A percentile compares a stretch with the other conserved stretches of the same genome.
Evolutionary conservation across 1,140 invertebrate genomes (phyloP).

Genomic region (Asbolus verrucosus): DNA sequence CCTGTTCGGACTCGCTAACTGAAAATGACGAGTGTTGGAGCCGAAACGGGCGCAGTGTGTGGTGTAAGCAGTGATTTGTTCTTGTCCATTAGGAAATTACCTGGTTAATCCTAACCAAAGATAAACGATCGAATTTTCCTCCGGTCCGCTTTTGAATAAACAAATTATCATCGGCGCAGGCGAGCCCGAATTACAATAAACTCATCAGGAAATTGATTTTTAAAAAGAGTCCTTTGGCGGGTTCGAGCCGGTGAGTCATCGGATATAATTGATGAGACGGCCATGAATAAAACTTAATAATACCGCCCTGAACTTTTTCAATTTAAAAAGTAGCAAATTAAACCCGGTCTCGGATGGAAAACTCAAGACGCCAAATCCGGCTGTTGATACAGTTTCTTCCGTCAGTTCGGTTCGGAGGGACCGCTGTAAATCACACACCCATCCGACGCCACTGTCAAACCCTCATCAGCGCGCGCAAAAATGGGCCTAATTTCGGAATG

Average conservation of each 20-base stretch:
- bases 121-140: neutral
- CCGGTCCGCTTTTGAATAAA: neutral
- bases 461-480: too few species aligned
- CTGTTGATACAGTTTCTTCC: too few species aligned
- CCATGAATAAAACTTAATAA: conserved; percentile 31
- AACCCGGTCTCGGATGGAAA: neutral
- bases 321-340: conserved; percentile 38
- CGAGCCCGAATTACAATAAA: neutral
- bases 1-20: too few species aligned
- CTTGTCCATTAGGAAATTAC: neutral
- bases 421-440: too few species aligned
- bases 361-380: too few species aligned
- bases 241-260: neutral
- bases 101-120: neutral
- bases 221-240: neutral
- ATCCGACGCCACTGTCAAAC: too few species aligned
- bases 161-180: neutral
- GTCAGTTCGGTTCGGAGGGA: too few species aligned
- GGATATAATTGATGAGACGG: conserved; percentile 17
- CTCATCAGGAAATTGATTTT: conserved; percentile 1
- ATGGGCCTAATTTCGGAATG: too few species aligned
- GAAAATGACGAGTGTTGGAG: too few species aligned
- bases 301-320: conserved; percentile 12
- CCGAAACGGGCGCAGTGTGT: too few species aligned
- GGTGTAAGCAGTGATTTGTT: neutral